These are phyloP conservation scores for Himalopsyche phryganea DNA, from an alignment of 1,140 invertebrate species.

Conservation along the genomic window DNA sequence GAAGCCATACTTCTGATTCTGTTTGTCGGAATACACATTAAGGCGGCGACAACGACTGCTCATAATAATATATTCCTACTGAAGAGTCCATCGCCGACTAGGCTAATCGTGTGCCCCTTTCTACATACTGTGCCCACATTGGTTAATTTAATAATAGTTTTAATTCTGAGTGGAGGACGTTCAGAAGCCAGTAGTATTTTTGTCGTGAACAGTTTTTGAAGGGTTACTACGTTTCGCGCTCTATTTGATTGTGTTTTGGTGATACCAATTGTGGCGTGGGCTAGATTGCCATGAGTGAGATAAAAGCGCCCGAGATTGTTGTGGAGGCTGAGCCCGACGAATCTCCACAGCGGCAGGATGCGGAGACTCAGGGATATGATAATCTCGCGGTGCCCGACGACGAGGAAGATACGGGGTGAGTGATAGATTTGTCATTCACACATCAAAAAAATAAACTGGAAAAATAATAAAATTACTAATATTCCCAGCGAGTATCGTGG, in stretches of 20 bases:
- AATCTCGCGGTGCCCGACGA: constrained; percentile 27
- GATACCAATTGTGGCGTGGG: constrained; percentile 35
- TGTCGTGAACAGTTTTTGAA: constrained; percentile 33
- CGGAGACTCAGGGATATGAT: constrained; percentile 19
- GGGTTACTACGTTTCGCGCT: not conserved
- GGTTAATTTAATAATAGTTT: constrained; percentile 54
- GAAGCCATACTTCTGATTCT: constrained; percentile 19
- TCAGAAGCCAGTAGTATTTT: constrained; percentile 40
- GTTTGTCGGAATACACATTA: not conserved
- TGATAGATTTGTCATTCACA: constrained; percentile 13
- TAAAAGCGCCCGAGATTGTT: constrained; percentile 38
- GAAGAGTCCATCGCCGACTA: too few species aligned
- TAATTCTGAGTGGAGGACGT: constrained; percentile 18
- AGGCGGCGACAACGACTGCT: not conserved
- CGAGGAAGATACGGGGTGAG: constrained; percentile 43
- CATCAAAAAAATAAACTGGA: constrained; percentile 1
- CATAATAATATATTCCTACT: too few species aligned
- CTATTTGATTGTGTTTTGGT: constrained; percentile 31
- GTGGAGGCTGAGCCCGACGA: constrained; percentile 39
- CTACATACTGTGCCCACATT: constrained; percentile 30
- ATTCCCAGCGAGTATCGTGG: too few species aligned
- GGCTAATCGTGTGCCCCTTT: constrained; percentile 5
- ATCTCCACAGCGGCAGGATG: constrained; percentile 14
- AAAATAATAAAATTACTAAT: too few species aligned
- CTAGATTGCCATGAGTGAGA: constrained; percentile 40